Evolutionary conservation across 2,797 vertebrate genomes (phyloP), one percentile per base, ranked within the genome.

Genomic region (Balearica regulorum): DNA sequence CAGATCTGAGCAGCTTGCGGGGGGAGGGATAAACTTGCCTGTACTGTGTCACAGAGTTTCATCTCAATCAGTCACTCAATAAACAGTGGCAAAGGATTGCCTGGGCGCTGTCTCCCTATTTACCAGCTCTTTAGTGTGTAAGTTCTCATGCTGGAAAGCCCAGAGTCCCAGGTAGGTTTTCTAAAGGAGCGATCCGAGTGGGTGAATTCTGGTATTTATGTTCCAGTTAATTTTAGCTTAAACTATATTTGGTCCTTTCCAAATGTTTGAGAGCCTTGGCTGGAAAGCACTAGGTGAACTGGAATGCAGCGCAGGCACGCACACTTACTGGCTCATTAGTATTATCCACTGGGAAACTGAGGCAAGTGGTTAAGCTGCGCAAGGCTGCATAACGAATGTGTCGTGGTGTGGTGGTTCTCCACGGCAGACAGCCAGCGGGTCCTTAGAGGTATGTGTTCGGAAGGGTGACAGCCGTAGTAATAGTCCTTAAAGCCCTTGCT

Each of bases 311-410:
- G 58, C 53, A 81, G 69, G 76, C 29, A 4, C 11, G 39, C 76
- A 41, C 21, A 3, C 21, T 65, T 53, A 35, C 18, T 11, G 35
- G 41, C 77, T 94, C 53, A 5, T 88, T 49, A 24, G 43, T 22
- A 7, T 70, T 66, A 65, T 41, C 68, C 68, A 19, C 35, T 77
- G 88, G 88, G 93, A 96, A 91, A 94, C 90, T 93, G 95, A 96
- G 96, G 93, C 91, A 90, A 44, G 54, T 61, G 76, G 57, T 86
- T 37, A 39, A 43, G 31, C 37, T 35, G 71, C 61, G 62, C 24
- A 28, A 16, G 5, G 54, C 46, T 55, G 21, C 11, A 3, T 44
- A 33, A n/a, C 3, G 4, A 68, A 16, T 0, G 1, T 16, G 39
- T 53, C 68, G 20, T 26, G 20, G 22, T 7, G 39, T 48, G 68